A percentile compares a stretch with the other conserved stretches of the same genome.
Evolutionary conservation across 1,140 invertebrate species (phyloP).

Genomic region (Drosophila seguyi): DNA sequence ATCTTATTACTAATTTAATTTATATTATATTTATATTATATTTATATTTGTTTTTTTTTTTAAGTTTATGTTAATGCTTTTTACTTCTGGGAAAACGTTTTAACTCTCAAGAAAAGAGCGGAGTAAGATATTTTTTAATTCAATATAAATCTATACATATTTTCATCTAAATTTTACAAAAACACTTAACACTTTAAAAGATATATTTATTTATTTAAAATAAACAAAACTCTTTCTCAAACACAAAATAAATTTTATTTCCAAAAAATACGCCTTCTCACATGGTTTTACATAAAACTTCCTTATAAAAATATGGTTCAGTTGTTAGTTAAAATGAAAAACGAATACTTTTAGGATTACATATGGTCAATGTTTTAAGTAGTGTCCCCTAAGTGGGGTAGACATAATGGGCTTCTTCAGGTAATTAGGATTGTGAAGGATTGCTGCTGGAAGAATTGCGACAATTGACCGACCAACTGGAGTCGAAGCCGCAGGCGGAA

Average conservation of each 20-base stretch:
- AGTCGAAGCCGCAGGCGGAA: constrained; percentile 92
- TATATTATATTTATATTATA: no score
- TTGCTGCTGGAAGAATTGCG: constrained; percentile 57
- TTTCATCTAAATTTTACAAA: no score
- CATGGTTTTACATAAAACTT: background rate
- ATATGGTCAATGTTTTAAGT: constrained; percentile 37
- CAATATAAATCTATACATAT: no score
- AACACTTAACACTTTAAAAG: no score
- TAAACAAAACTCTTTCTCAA: background rate
- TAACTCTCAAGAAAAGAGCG: no score
- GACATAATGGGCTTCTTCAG: constrained; percentile 16
- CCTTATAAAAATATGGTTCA: constrained; percentile 5
- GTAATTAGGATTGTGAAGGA: constrained; percentile 41
- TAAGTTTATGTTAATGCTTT: no score
- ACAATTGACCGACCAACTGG: constrained; percentile 87
- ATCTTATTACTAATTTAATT: background rate
- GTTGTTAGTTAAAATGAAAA: constrained; percentile 9
- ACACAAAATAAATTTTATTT: constrained; percentile 5
- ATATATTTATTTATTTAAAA: no score
- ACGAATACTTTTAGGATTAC: constrained; percentile 23
- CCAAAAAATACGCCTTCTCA: background rate
- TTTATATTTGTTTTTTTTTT: no score
- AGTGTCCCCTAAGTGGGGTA: constrained; percentile 4
- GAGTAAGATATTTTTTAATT: no score
- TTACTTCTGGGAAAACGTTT: no score